Base-by-base conservation (phyloP, 2,113 vertebrate genomes). In the Labrus mixtus region DNA sequence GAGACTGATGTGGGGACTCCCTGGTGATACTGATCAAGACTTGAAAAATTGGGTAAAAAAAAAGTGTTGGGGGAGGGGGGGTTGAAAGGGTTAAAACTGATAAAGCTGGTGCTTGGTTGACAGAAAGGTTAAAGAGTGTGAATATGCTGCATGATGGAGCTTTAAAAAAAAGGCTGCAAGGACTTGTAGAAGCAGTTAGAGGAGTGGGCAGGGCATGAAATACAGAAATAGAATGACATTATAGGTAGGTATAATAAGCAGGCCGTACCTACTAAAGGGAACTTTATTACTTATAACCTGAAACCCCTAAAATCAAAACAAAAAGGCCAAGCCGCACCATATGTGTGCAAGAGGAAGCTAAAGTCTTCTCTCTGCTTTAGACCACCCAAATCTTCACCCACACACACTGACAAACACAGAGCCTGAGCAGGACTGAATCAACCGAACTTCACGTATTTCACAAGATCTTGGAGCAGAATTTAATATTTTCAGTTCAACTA, bases 211-310 rank as follows among this genome's bases (percentile, higher is more conserved):
- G 76, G 82, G 70, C 69, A 46, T 68, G 13, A 43, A 43, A 67
- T 68, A 75, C 84, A 79, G 81, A 92, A 91, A 95, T 92, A 93
- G 91, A 92, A 89, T 66, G 87, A 85, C 87, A 90, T 90, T 92
- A 93, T 90, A 90, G 82, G 90, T 91, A 90, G 84, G 91, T 94
- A 91, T 94, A 95, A 95, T 94, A 94, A 95, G 90, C 93, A 93
- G 53, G 85, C 82, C 75, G 23, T 91, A 94, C 94, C 92, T 93
- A 92, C 92, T 93, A 92, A 94, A 94, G 91, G 83, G 83, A 79
- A 93, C 90, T 92, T 91, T 88, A 90, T 94, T 92, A 91, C 93
- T 93, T 92, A 90, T 88, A 93, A 94, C 88, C 88, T 93, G 84
- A 93, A 93, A 94, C 86, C 92, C 87, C 87, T 88, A 82, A 93